A percentile compares a stretch with the other conserved stretches of the same genome.
These are phyloP conservation scores for Chloropsis hardwickii DNA, from an alignment of 2,113 vertebrate species.

Conservation along the genomic window DNA sequence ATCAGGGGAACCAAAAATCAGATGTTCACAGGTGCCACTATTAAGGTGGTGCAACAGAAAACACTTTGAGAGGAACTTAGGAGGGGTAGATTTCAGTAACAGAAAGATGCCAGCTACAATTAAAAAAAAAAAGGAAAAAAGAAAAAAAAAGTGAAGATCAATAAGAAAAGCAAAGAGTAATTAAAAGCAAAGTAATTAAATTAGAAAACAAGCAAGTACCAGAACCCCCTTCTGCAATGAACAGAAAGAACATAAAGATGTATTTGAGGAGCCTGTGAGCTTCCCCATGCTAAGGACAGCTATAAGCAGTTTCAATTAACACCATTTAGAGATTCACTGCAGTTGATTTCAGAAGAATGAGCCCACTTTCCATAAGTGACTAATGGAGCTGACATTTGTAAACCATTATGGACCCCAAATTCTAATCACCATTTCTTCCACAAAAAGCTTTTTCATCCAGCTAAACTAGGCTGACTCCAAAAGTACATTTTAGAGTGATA, in stretches of 20 bases:
- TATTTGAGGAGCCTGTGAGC: neutral
- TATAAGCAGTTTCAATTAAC: constrained; percentile 30
- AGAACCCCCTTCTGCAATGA: neutral
- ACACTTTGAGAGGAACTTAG: neutral
- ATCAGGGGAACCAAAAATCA: neutral
- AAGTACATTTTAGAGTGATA: constrained; percentile 52
- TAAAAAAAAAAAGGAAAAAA: no score
- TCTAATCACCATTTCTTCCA: constrained; percentile 54
- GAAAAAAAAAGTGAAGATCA: neutral
- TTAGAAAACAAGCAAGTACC: neutral
- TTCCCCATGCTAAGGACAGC: neutral
- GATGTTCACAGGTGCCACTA: neutral
- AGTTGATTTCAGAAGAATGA: constrained; percentile 43
- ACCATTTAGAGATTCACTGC: constrained; percentile 9
- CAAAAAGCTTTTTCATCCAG: constrained; percentile 43
- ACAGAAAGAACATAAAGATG: neutral
- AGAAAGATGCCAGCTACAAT: neutral
- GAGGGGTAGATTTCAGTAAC: neutral
- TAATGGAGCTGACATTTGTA: constrained; percentile 58
- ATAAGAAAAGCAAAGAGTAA: neutral
- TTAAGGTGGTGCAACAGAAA: neutral
- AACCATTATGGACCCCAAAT: constrained; percentile 50
- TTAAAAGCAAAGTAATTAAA: neutral
- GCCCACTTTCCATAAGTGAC: constrained; percentile 18
- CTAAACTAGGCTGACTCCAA: constrained; percentile 49